phyloP scores from a whole-genome alignment of 2,797 vertebrate species.

The Sternarchorhynchus goeldii region DNA sequence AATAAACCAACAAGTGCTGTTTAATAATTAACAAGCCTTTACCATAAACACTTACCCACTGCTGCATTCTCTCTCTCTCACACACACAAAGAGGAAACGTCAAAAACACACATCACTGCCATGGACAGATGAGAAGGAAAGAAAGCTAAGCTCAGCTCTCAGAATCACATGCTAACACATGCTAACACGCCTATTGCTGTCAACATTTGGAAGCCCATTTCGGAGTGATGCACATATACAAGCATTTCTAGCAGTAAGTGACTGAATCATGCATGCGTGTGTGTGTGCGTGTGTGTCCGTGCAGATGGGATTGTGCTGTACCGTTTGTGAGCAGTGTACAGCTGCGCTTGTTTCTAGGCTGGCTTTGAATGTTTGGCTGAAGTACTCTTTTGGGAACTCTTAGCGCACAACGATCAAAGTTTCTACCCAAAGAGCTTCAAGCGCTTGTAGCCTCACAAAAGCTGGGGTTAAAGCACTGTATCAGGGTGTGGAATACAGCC shows the following conservation, averaged over 20 bases:
- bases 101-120: slow-evolving; percentile 9
- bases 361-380: slow-evolving; percentile 17
- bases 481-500: slow-evolving; percentile 54
- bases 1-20: slow-evolving; percentile 57
- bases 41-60: slow-evolving; percentile 43
- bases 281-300: slow-evolving; percentile 14
- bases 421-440: slow-evolving; percentile 48
- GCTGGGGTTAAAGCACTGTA: slow-evolving; percentile 36
- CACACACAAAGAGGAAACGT: slow-evolving; percentile 10
- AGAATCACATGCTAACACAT: slow-evolving; percentile 16
- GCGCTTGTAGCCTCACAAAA: slow-evolving; percentile 47
- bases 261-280: slow-evolving; percentile 16
- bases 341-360: slow-evolving; percentile 12
- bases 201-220: slow-evolving; percentile 11
- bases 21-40: slow-evolving; percentile 59
- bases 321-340: slow-evolving; percentile 6
- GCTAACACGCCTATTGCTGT: not conserved
- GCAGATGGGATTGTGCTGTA: slow-evolving; percentile 9
- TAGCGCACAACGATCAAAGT: slow-evolving; percentile 50
- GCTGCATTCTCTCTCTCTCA: slow-evolving; percentile 33
- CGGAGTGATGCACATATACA: not conserved
- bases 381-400: slow-evolving; percentile 43
- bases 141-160: not conserved
- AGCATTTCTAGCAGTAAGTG: slow-evolving; percentile 6
- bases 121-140: not conserved